Evolutionary conservation across 2,113 vertebrate genomes (phyloP).

Genomic region (Nycticorax nycticorax): DNA sequence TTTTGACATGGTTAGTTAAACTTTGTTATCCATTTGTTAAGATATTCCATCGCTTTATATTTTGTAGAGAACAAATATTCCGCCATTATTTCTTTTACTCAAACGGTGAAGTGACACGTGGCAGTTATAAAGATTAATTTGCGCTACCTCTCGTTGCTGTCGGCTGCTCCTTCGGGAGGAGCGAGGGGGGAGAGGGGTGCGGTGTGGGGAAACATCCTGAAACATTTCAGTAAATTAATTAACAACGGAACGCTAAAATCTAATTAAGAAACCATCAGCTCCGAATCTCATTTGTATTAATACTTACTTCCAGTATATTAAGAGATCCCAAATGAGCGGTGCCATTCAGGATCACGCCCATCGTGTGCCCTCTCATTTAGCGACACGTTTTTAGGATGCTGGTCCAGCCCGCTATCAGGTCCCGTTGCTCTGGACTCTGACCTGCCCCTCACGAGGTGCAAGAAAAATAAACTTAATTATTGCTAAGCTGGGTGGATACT

Average conservation of each 20-base stretch:
- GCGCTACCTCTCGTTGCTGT: neutral
- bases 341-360: neutral
- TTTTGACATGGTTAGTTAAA: neutral
- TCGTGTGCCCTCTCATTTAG: accelerated
- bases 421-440: neutral
- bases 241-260: neutral
- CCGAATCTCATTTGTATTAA: neutral
- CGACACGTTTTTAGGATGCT: accelerated
- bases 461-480: neutral
- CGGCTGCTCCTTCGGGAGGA: neutral
- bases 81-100: neutral
- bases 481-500: neutral
- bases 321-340: neutral
- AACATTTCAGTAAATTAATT: slow-evolving; percentile 6
- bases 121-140: neutral
- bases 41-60: accelerated
- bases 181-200: neutral
- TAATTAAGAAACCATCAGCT: neutral
- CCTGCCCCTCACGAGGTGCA: neutral
- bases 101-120: neutral
- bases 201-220: neutral
- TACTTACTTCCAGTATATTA: accelerated
- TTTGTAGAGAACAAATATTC: neutral
- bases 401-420: neutral
- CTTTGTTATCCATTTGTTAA: neutral